phyloP scores from a whole-genome alignment of 2,113 vertebrate genomes.

The Maccullochella peelii region DNA sequence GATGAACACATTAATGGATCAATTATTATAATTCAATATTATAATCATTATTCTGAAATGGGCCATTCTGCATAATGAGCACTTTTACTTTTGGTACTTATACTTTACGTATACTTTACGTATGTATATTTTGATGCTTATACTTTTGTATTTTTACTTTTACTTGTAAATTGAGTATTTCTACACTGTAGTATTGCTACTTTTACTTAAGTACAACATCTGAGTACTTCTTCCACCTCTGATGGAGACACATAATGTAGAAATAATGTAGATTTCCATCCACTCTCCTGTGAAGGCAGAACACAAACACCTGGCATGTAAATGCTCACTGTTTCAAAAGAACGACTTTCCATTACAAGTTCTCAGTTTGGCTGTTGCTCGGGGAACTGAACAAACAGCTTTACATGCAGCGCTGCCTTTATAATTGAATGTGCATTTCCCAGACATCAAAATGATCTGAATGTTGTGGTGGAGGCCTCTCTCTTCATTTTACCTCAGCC shows the following conservation, averaged over 20 bases:
- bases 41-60: no score
- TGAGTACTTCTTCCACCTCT: no score
- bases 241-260: slow-evolving; percentile 60
- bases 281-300: slow-evolving; percentile 56
- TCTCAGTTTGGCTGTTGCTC: slow-evolving; percentile 75
- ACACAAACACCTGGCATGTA: slow-evolving; percentile 78
- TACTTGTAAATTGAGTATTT: no score
- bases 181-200: no score
- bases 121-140: no score
- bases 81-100: no score
- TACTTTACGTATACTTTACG: no score
- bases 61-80: no score
- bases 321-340: slow-evolving; percentile 81
- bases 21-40: no score
- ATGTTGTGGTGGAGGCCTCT: slow-evolving; percentile 55
- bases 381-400: slow-evolving; percentile 75
- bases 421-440: slow-evolving; percentile 83
- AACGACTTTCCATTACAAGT: slow-evolving; percentile 83
- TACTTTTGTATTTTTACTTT: no score
- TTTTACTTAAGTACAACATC: no score
- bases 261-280: slow-evolving; percentile 76
- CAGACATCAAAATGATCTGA: slow-evolving; percentile 77
- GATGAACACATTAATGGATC: no score
- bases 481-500: slow-evolving; percentile 72
- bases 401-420: slow-evolving; percentile 76